phyloP scores from a whole-genome alignment of 2,797 vertebrate genomes.

The Tenualosa thibaudeaui region DNA sequence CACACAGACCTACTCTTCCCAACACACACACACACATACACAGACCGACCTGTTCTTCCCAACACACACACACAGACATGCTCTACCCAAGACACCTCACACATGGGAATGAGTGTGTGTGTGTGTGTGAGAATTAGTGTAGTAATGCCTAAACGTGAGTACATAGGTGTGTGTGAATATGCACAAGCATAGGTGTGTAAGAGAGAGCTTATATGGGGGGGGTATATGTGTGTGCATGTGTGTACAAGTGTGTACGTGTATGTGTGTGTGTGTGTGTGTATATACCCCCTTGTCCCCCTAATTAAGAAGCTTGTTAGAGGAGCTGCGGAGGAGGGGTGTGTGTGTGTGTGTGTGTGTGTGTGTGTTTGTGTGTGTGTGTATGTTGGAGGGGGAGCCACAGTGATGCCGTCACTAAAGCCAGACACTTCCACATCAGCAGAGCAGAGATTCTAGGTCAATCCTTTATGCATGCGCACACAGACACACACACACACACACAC shows the following conservation, averaged over 20 bases:
- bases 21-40: too few relatives aligned
- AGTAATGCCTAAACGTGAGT: too few relatives aligned
- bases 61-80: too few relatives aligned
- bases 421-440: slow-evolving; percentile 62
- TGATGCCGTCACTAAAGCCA: slow-evolving; percentile 50
- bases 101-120: too few relatives aligned
- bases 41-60: too few relatives aligned
- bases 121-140: too few relatives aligned
- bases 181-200: too few relatives aligned
- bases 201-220: too few relatives aligned
- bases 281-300: background rate
- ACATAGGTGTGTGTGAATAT: too few relatives aligned
- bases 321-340: background rate
- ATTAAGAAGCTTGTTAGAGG: background rate
- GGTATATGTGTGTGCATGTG: background rate
- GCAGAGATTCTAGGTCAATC: slow-evolving; percentile 73
- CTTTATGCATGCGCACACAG: background rate
- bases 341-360: too few relatives aligned
- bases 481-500: background rate
- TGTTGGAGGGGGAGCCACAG: background rate
- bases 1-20: background rate
- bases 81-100: too few relatives aligned
- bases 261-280: background rate
- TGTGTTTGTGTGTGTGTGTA: too few relatives aligned
- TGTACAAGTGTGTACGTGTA: background rate